Evolutionary conservation across 1,140 invertebrate species (phyloP), one percentile per base, ranked within the genome.

Genomic region (Carposina sasakii): DNA sequence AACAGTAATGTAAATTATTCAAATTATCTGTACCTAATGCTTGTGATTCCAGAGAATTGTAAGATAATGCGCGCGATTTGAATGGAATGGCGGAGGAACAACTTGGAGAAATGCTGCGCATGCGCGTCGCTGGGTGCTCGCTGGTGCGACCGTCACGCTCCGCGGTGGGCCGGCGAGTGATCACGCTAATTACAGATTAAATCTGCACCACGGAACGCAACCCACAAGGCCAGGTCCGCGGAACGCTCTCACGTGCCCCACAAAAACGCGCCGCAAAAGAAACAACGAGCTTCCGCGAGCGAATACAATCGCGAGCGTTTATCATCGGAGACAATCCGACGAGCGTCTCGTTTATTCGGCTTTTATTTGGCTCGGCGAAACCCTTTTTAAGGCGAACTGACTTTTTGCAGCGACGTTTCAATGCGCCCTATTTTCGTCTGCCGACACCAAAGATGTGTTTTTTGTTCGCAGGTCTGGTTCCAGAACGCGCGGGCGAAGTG

Each of bases 401-500:
- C 57, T 62, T 65, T 67, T 62, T 66, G 28, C 23, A 2, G 19
- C 64, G 61, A 68, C 58, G 43, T 63, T 67, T 55, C 52, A 64
- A 60, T 60, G 55, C 53, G 34, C 34, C 42, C 43, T 55, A 51
- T 60, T 65, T 55, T 63, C 62, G 55, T 57, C 51, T 51, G 55
- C 57, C 55, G 57, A 65, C 59, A 64, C 60, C 56, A 71, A 71
- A 24, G 22, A 51, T 67, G 30, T 57, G 31, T 67, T 85, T 66
- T 77, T 87, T 84, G 77, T 70, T 84, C 87, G 45, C 89, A 99
- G 97, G 97, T 99, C 40, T 99, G 97, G 97, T 99, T 99, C 88
- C 97, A 99, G 88, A 99, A 99, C 82, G 96, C 96, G 17, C 88
- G 97, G 41, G 97, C 97, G 62, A 99, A 99, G 88, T 98, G 96